These are phyloP conservation scores for Polydrusus pterygomalis DNA, from an alignment of 2,888 invertebrate genomes.

Conservation along the genomic window DNA sequence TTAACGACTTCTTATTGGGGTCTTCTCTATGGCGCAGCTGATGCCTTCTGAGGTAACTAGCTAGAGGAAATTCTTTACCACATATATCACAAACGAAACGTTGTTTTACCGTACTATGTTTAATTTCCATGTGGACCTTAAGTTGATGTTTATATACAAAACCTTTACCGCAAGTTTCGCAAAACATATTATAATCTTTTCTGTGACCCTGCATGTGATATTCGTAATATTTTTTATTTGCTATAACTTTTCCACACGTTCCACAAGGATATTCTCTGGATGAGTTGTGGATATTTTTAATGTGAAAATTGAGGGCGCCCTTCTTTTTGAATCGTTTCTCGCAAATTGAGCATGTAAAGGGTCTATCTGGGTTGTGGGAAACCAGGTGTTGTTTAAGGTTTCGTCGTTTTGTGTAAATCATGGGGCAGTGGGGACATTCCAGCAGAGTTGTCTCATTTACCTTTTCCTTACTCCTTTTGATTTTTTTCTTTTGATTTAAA, in stretches of 20 bases:
- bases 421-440: slow-evolving; percentile 40
- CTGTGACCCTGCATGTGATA: slow-evolving; percentile 70
- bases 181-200: slow-evolving; percentile 69
- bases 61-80: slow-evolving; percentile 72
- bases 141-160: slow-evolving; percentile 60
- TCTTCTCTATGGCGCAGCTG: slow-evolving; percentile 64
- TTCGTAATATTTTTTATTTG: slow-evolving; percentile 59
- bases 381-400: slow-evolving; percentile 42
- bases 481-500: not conserved
- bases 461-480: not conserved
- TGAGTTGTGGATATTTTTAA: slow-evolving; percentile 45
- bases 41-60: slow-evolving; percentile 62
- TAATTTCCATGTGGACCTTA: slow-evolving; percentile 59
- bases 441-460: not conserved
- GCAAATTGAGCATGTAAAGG: slow-evolving; percentile 45
- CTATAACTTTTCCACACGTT: slow-evolving; percentile 75
- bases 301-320: slow-evolving; percentile 62
- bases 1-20: slow-evolving; percentile 59
- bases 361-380: slow-evolving; percentile 24
- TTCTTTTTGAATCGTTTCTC: slow-evolving; percentile 57
- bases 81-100: slow-evolving; percentile 72
- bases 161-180: slow-evolving; percentile 59
- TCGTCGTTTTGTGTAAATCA: slow-evolving; percentile 25
- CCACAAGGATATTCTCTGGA: slow-evolving; percentile 69
- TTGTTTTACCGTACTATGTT: slow-evolving; percentile 57